These are phyloP conservation scores for Neocrepidodera transversa DNA, from an alignment of 2,888 invertebrate genomes.

Conservation along the genomic window DNA sequence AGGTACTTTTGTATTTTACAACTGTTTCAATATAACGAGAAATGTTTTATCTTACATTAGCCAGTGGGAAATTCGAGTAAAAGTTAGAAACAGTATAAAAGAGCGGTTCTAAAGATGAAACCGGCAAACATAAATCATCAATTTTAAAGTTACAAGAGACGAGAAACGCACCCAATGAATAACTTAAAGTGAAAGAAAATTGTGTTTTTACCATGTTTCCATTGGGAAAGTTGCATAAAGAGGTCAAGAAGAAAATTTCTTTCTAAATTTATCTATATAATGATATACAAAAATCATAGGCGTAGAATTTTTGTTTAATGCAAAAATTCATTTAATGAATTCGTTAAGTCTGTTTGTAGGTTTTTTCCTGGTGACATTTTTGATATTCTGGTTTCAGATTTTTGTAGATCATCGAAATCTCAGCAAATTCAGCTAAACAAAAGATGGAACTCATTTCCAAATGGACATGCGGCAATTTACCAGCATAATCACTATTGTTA, in stretches of 20 bases:
- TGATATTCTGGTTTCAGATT: too few relatives aligned
- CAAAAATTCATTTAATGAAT: too few relatives aligned
- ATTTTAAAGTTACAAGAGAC: slow-evolving; percentile 9
- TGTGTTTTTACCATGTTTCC: slow-evolving; percentile 1
- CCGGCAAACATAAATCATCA: slow-evolving; percentile 14
- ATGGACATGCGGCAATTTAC: too few relatives aligned
- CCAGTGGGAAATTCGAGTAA: slow-evolving; percentile 2
- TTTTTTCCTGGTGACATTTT: too few relatives aligned
- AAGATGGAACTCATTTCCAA: too few relatives aligned
- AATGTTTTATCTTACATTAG: slow-evolving; percentile 15
- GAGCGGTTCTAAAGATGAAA: slow-evolving; percentile 3
- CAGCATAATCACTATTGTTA: too few relatives aligned
- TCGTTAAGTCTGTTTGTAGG: too few relatives aligned
- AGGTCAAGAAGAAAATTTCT: slow-evolving; percentile 6
- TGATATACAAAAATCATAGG: not conserved
- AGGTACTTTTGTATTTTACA: not conserved
- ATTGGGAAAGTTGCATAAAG: slow-evolving; percentile 5
- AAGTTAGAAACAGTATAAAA: slow-evolving; percentile 11
- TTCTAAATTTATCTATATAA: not conserved
- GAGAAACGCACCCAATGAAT: slow-evolving; percentile 15
- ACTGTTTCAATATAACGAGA: not conserved
- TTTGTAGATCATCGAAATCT: too few relatives aligned
- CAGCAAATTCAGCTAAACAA: too few relatives aligned
- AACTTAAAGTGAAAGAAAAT: slow-evolving; percentile 12
- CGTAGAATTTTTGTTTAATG: too few relatives aligned